A percentile compares a stretch with the other conserved stretches of the same genome.
Evolutionary conservation across 2,113 vertebrate species (phyloP).

Genomic region (Cochlearius cochlearius): DNA sequence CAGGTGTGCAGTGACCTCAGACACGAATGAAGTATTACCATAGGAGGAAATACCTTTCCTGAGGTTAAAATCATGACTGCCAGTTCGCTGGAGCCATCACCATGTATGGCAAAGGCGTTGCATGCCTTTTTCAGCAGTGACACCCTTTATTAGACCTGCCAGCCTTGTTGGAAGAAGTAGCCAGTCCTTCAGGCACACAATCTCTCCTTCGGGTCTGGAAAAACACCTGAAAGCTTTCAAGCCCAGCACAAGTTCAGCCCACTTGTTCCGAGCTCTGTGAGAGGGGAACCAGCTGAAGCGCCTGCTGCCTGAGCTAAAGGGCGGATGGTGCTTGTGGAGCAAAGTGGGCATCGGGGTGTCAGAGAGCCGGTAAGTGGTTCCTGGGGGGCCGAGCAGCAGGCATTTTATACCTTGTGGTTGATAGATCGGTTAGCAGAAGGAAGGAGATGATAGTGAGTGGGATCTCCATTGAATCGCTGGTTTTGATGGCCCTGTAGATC

Average conservation of each 20-base stretch:
- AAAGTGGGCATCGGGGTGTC: neutral
- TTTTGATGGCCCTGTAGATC: neutral
- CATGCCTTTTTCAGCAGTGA: neutral
- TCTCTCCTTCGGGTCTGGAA: neutral
- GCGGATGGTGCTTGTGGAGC: neutral
- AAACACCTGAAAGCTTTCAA: neutral
- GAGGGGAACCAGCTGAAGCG: neutral
- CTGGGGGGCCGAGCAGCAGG: neutral
- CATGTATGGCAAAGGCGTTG: fast-evolving
- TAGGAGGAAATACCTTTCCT: neutral
- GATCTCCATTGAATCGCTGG: neutral
- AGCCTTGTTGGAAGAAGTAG: neutral
- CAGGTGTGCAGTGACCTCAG: neutral
- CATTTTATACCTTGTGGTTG: neutral
- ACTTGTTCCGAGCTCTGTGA: neutral
- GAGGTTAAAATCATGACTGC: neutral
- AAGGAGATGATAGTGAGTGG: neutral
- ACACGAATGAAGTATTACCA: fast-evolving
- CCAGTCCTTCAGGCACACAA: neutral
- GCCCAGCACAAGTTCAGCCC: neutral
- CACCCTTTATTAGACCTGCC: neutral
- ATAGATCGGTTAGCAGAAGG: neutral
- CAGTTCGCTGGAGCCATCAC: neutral
- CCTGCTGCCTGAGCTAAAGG: neutral
- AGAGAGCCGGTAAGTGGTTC: neutral